These are phyloP conservation scores for Marcusenius ussheri DNA, from an alignment of 2,113 vertebrate genomes.

Conservation along the genomic window DNA sequence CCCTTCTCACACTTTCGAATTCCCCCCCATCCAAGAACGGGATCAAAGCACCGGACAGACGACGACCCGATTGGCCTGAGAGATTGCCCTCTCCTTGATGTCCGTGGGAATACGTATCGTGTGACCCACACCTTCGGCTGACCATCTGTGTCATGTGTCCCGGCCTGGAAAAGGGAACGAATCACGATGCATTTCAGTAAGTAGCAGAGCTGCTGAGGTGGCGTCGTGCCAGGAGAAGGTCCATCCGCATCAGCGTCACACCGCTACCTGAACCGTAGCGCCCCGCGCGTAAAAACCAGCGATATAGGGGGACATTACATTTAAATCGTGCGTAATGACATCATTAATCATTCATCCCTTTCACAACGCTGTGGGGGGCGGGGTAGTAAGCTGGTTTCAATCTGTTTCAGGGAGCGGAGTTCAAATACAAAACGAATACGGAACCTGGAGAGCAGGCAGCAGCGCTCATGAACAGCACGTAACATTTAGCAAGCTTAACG, in stretches of 20 bases:
- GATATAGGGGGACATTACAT: neutral
- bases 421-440: neutral
- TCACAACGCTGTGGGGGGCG: neutral
- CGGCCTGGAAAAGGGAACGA: neutral
- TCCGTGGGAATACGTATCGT: neutral
- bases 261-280: neutral
- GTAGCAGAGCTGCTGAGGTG: neutral
- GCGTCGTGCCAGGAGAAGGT: neutral
- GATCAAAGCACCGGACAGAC: neutral
- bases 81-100: neutral
- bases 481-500: neutral
- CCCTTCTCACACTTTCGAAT: neutral
- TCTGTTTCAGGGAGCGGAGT: neutral
- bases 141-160: conserved; percentile 3
- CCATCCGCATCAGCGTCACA: neutral
- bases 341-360: neutral
- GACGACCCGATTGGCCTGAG: neutral
- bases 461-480: neutral
- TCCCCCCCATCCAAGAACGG: neutral
- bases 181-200: neutral
- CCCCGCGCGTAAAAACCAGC: neutral
- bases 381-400: neutral
- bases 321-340: neutral
- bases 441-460: neutral
- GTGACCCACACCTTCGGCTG: neutral